Evolutionary conservation across 2,113 vertebrate species (phyloP).

Genomic region (Oncorhynchus masou): DNA sequence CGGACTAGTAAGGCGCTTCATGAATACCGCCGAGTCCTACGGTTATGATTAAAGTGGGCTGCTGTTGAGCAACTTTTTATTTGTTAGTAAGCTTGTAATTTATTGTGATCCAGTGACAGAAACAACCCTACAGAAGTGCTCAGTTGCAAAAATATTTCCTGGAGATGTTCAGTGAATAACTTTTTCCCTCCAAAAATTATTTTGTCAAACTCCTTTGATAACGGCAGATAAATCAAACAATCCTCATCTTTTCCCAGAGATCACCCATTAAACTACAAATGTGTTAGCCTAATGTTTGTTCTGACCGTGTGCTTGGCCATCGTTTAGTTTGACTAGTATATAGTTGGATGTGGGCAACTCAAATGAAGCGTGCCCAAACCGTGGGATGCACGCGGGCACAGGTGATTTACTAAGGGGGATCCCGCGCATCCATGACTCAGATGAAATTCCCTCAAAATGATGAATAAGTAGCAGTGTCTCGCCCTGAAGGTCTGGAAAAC

Average conservation of each 20-base stretch:
- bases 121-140: no score
- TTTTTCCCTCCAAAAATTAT: no score
- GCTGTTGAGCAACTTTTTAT: not conserved
- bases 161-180: no score
- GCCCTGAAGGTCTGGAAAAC: slow-evolving; percentile 60
- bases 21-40: not conserved
- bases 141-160: no score
- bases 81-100: not conserved
- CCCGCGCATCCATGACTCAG: slow-evolving; percentile 58
- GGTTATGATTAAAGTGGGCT: not conserved
- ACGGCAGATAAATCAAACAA: no score
- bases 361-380: not conserved
- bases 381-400: slow-evolving; percentile 18
- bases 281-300: no score
- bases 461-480: slow-evolving; percentile 53
- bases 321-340: no score
- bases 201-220: no score
- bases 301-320: no score
- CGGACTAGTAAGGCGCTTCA: slow-evolving; percentile 1
- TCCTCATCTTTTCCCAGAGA: not conserved
- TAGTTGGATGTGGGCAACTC: not conserved
- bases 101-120: not conserved
- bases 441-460: slow-evolving; percentile 57
- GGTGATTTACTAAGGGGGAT: slow-evolving; percentile 31
- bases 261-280: not conserved